phyloP scores from a whole-genome alignment of 1,140 invertebrate genomes.

The Aphis gossypii region DNA sequence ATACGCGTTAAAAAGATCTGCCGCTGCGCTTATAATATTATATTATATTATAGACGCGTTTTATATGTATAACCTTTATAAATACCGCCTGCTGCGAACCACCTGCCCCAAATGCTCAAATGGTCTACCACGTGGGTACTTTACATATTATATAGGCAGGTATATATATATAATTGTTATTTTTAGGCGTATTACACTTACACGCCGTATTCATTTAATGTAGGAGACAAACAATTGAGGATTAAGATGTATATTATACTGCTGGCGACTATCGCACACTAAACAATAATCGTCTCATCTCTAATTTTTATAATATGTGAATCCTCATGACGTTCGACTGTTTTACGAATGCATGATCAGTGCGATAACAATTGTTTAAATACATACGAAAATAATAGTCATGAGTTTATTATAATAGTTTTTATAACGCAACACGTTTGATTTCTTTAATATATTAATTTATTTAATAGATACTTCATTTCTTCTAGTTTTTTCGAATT shows the following conservation, averaged over 20 bases:
- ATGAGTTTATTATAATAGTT: neutral
- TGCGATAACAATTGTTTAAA: neutral
- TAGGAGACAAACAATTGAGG: neutral
- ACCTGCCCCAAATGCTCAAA: neutral
- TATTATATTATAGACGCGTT: neutral
- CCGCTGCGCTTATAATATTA: neutral
- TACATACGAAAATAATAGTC: neutral
- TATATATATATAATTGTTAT: neutral
- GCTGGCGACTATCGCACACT: neutral
- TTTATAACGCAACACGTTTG: neutral
- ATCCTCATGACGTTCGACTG: neutral
- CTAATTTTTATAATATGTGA: neutral
- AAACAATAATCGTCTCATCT: no score
- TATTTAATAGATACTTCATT: neutral
- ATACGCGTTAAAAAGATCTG: neutral
- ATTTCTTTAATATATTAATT: neutral
- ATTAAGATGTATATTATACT: neutral
- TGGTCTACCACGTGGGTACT: neutral
- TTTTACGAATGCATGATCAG: neutral
- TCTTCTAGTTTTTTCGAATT: neutral
- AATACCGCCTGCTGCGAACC: neutral
- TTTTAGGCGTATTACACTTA: neutral
- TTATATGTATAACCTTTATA: neutral
- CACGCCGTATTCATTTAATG: neutral
- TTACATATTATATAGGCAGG: neutral